Conservation (phyloP, 2,888 invertebrate species). For the Timema cristinae region DNA sequence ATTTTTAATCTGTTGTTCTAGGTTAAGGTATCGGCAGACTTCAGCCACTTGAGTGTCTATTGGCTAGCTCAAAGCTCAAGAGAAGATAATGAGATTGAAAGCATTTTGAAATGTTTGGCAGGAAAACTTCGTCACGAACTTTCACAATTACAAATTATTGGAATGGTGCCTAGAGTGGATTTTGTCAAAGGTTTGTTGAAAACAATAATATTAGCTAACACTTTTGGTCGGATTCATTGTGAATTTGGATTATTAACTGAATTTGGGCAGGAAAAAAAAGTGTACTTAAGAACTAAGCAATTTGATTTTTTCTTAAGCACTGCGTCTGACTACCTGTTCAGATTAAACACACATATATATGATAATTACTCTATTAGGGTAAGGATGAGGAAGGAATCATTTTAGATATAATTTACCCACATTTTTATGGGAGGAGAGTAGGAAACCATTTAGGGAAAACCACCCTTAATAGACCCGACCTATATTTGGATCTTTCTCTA, state of each 20-base stretch:
- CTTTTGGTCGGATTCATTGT: slow-evolving; percentile 14
- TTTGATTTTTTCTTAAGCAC: too few relatives aligned
- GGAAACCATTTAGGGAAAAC: too few relatives aligned
- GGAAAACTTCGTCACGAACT: slow-evolving; percentile 66
- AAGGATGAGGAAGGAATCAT: too few relatives aligned
- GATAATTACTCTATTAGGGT: too few relatives aligned
- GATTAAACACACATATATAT: too few relatives aligned
- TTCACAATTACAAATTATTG: slow-evolving; percentile 67
- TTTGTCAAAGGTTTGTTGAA: slow-evolving; percentile 61
- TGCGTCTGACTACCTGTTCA: too few relatives aligned
- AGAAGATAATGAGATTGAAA: slow-evolving; percentile 51
- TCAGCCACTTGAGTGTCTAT: slow-evolving; percentile 62
- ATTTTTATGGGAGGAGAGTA: too few relatives aligned
- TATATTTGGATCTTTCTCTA: too few relatives aligned
- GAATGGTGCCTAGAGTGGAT: slow-evolving; percentile 65
- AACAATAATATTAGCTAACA: neutral
- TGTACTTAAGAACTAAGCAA: too few relatives aligned
- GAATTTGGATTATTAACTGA: neutral
- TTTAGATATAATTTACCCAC: too few relatives aligned
- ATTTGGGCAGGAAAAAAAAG: too few relatives aligned
- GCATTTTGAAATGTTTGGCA: slow-evolving; percentile 53
- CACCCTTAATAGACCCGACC: too few relatives aligned
- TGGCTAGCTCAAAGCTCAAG: slow-evolving; percentile 54
- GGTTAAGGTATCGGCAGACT: slow-evolving; percentile 64
- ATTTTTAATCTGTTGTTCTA: slow-evolving; percentile 35